These are phyloP conservation scores for Dasysyrphus albostriatus DNA, from an alignment of 2,888 invertebrate genomes.

Conservation along the genomic window DNA sequence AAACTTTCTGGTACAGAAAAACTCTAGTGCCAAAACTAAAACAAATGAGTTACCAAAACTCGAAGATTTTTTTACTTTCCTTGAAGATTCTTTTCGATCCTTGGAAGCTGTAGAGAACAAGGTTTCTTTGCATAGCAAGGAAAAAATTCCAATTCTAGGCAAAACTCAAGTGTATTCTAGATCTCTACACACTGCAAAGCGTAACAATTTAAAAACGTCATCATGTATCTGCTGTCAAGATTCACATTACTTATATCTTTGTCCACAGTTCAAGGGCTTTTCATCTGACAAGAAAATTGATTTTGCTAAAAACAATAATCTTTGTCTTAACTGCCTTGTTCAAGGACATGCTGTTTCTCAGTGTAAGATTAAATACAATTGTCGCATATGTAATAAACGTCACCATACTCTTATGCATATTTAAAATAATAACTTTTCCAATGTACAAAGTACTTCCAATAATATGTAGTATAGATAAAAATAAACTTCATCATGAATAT, in stretches of 20 bases:
- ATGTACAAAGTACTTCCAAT: too few species aligned
- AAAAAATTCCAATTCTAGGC: background rate
- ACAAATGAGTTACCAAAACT: slow-evolving; percentile 31
- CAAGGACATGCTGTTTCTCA: too few species aligned
- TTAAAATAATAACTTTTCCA: too few species aligned
- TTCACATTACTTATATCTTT: slow-evolving; percentile 6
- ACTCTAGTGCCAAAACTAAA: background rate
- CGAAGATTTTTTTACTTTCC: slow-evolving; percentile 1
- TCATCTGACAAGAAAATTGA: slow-evolving; percentile 17
- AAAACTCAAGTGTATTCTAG: background rate
- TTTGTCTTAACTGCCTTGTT: too few species aligned
- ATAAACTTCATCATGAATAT: too few species aligned
- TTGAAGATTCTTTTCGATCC: slow-evolving; percentile 20
- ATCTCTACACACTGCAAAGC: background rate
- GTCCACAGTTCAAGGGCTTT: background rate
- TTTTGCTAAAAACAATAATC: too few species aligned
- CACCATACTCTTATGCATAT: too few species aligned
- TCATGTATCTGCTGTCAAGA: slow-evolving; percentile 8
- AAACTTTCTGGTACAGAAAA: slow-evolving; percentile 20
- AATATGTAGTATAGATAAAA: too few species aligned
- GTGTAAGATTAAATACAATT: too few species aligned
- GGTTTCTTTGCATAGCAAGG: background rate
- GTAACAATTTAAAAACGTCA: slow-evolving; percentile 8
- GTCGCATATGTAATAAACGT: too few species aligned
- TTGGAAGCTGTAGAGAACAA: too few species aligned